Percentiles rank a stretch among this genome's conserved stretches.
These are phyloP conservation scores for Hippopotamus amphibius DNA, from an alignment of 2,113 vertebrate species.

Conservation along the genomic window DNA sequence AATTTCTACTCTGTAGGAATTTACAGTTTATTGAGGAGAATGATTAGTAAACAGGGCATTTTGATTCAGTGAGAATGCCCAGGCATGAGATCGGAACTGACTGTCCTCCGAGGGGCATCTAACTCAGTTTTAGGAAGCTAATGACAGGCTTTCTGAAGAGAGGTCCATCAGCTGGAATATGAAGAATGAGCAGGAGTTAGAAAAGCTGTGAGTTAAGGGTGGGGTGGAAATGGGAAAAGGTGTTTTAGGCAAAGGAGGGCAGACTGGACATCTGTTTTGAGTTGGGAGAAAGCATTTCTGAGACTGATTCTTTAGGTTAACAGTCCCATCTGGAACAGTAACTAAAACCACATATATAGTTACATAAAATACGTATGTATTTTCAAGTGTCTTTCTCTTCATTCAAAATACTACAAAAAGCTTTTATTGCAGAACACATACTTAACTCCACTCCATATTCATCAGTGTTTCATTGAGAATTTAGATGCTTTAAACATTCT, in stretches of 20 bases:
- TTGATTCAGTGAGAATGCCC: background rate
- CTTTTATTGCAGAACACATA: background rate
- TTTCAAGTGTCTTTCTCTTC: background rate
- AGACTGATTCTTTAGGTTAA: background rate
- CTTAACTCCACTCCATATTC: background rate
- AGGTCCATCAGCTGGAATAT: background rate
- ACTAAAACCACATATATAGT: background rate
- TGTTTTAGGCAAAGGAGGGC: background rate
- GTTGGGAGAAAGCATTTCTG: background rate
- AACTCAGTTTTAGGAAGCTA: background rate
- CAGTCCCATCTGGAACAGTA: background rate
- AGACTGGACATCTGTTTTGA: background rate
- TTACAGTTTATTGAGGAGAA: background rate
- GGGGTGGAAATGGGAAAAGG: background rate
- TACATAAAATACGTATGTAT: background rate
- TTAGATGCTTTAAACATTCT: background rate
- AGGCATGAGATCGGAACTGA: background rate
- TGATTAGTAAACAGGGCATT: background rate
- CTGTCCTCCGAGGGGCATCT: background rate
- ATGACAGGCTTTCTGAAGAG: background rate
- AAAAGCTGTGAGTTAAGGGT: background rate
- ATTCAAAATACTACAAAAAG: slow-evolving; percentile 36
- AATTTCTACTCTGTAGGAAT: background rate
- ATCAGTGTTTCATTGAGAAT: slow-evolving; percentile 10
- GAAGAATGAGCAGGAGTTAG: background rate